phyloP scores from a whole-genome alignment of 2,797 vertebrate species.

The Coregonus ussuriensis region DNA sequence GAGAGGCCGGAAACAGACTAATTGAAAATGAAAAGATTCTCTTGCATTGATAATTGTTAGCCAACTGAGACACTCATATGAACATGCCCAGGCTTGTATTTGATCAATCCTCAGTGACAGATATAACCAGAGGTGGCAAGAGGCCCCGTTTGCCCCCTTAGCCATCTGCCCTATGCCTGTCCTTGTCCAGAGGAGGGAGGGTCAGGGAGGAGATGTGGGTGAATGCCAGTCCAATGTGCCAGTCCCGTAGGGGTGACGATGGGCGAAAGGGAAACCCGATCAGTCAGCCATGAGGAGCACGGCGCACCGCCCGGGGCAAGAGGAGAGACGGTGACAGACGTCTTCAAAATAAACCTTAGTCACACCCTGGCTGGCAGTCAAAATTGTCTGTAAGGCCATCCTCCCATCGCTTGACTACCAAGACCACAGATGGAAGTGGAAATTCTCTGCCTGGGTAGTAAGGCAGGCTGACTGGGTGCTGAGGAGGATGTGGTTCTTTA shows the following conservation, averaged over 20 bases:
- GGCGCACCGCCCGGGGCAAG: conserved; percentile 10
- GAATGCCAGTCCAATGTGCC: conserved; percentile 12
- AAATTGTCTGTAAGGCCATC: conserved; percentile 21
- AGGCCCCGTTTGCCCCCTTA: too few relatives aligned
- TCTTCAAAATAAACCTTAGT: conserved; percentile 32
- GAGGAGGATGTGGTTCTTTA: neutral
- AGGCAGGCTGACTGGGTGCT: neutral
- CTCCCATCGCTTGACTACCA: neutral
- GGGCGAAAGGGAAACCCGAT: conserved; percentile 32
- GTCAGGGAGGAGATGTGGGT: neutral
- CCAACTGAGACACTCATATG: neutral
- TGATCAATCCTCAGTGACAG: neutral
- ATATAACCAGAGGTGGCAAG: neutral
- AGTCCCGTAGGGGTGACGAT: conserved; percentile 14
- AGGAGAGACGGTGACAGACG: conserved; percentile 35
- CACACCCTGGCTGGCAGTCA: conserved; percentile 15
- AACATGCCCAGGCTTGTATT: neutral
- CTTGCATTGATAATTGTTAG: neutral
- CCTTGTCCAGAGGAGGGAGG: neutral
- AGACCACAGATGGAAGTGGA: neutral
- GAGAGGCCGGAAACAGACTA: neutral
- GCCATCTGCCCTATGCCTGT: neutral
- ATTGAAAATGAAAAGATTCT: neutral
- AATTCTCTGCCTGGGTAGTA: neutral
- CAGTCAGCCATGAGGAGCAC: conserved; percentile 4